Base-by-base conservation (phyloP, 2,888 invertebrate genomes). In the Junonia oenone region DNA sequence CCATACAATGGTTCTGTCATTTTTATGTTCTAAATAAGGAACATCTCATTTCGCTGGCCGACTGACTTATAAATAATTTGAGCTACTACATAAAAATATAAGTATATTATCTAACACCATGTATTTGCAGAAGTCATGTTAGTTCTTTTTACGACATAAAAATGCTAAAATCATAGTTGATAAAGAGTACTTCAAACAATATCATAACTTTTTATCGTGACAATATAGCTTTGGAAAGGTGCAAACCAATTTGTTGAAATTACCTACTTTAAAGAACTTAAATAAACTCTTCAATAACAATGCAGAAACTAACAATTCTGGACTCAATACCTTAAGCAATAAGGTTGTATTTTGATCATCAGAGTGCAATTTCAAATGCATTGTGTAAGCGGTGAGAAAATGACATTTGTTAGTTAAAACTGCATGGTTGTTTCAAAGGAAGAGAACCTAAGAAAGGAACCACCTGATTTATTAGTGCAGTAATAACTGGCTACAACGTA, bases 331-430 rank as follows among this genome's bases (percentile, higher is more conserved):
- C 5, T 11, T 19, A 0, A 3, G 38, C 11, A 19, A n/a, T 4
- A 19, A 19, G 15, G 17, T 40, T 40, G 19, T 9, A 11, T 19
- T 17, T 19, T 17, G 11, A 17, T 1, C 8, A 19, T 0, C n/a
- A n/a, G 8, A 19, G 17, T 11, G 1, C 6, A 19, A 52, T 54
- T 51, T 51, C 5, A 26, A 43, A 8, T 26, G 43, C 43, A 26
- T 17, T 57, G 45, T 53, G 54, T 58, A 57, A 58, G 51, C 51
- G 43, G 59, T 67, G 67, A 60, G 69, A 68, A 65, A 59, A 58
- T 55, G 53, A 62, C 68, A 68, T 61, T 59, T 69, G 68, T 54
- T 63, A 52, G 47, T 64, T 60, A 63, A 64, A 67, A 67, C 61
- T 67, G 67, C 52, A 57, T 57, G 29, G n/a, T 22, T 47, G 50